phyloP scores from a whole-genome alignment of 2,888 invertebrate genomes.

The Antitype chi region DNA sequence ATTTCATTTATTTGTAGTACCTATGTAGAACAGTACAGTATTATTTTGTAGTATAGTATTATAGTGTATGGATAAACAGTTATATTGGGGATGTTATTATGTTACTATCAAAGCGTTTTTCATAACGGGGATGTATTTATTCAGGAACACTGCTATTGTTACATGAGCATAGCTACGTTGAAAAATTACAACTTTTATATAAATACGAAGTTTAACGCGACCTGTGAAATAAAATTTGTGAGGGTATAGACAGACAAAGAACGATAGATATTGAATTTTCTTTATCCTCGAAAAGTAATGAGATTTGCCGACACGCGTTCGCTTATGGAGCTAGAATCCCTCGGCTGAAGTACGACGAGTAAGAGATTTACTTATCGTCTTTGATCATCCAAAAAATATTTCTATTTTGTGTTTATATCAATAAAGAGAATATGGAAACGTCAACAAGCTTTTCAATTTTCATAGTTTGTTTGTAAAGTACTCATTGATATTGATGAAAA shows the following conservation, averaged over 20 bases:
- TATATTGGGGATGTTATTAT: background rate
- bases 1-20: too few relatives aligned
- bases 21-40: too few relatives aligned
- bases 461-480: constrained; percentile 39
- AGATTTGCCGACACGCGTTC: constrained; percentile 85
- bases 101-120: constrained; percentile 14
- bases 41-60: too few relatives aligned
- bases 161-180: background rate
- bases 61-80: background rate
- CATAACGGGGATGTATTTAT: constrained; percentile 11
- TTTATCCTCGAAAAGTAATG: constrained; percentile 84
- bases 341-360: constrained; percentile 70
- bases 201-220: constrained; percentile 68
- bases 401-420: constrained; percentile 63
- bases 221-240: constrained; percentile 76
- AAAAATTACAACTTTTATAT: constrained; percentile 23
- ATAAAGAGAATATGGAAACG: constrained; percentile 50
- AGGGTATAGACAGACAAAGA: constrained; percentile 77
- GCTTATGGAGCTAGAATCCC: constrained; percentile 77
- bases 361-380: constrained; percentile 78
- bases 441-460: constrained; percentile 50
- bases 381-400: constrained; percentile 78
- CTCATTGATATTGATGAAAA: constrained; percentile 9
- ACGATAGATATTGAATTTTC: constrained; percentile 84
- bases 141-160: background rate